A percentile compares a stretch with the other conserved stretches of the same genome.
phyloP scores from a whole-genome alignment of 2,797 vertebrate species.

The Melopsittacus undulatus region DNA sequence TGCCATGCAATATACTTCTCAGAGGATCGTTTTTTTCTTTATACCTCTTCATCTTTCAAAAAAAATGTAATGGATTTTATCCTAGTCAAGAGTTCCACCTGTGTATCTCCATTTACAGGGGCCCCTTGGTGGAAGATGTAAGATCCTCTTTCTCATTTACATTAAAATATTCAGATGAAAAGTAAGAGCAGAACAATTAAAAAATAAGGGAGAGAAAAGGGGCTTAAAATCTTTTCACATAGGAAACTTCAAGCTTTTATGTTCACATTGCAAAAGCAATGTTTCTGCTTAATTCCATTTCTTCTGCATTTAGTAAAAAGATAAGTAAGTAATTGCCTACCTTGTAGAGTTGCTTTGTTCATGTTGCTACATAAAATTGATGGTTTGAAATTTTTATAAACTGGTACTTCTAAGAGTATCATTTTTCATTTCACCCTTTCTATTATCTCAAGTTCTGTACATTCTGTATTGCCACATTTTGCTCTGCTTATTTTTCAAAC shows the following conservation, averaged over 20 bases:
- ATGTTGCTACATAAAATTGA: not conserved
- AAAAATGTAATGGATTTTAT: not conserved
- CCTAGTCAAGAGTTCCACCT: not conserved
- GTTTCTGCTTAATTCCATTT: slow-evolving; percentile 19
- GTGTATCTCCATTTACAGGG: not conserved
- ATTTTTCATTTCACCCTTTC: slow-evolving; percentile 45
- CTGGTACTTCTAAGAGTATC: not conserved
- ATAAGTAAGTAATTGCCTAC: slow-evolving; percentile 22
- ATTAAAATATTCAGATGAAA: not conserved
- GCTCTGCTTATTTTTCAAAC: slow-evolving; percentile 12
- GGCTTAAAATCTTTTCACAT: not conserved
- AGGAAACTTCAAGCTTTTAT: not conserved
- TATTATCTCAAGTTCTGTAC: slow-evolving; percentile 13
- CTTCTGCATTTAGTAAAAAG: not conserved
- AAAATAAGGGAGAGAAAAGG: not conserved
- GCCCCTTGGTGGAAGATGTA: not conserved
- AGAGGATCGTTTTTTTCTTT: not conserved
- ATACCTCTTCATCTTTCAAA: not conserved
- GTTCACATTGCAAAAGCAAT: not conserved
- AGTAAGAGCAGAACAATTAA: not conserved
- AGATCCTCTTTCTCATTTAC: not conserved
- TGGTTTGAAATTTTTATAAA: slow-evolving; percentile 18
- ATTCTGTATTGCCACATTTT: not conserved
- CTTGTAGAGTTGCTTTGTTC: slow-evolving; percentile 1
- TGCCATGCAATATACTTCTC: not conserved